These are phyloP conservation scores for Choristoneura fumiferana DNA, from an alignment of 1,140 invertebrate genomes.

Conservation along the genomic window DNA sequence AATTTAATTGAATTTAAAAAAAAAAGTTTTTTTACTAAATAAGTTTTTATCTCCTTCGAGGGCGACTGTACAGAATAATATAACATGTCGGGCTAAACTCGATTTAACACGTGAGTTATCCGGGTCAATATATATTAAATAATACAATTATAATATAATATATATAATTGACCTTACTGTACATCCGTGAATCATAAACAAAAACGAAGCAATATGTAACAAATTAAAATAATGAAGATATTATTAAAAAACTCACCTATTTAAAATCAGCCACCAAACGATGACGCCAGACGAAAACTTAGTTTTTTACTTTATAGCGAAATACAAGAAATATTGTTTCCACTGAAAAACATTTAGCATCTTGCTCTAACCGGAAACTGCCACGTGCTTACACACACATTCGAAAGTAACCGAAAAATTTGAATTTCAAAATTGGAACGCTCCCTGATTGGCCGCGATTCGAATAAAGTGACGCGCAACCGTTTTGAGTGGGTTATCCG, in stretches of 20 bases:
- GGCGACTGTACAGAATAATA: no score
- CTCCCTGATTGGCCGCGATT: constrained; percentile 20
- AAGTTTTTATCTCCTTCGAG: no score
- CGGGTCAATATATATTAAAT: no score
- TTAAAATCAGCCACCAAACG: neutral
- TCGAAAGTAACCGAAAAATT: neutral
- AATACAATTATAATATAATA: no score
- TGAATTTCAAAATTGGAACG: constrained; percentile 24
- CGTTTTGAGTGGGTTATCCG: constrained; percentile 2
- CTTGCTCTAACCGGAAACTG: constrained; percentile 21
- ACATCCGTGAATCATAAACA: neutral
- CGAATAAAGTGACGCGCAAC: constrained; percentile 37
- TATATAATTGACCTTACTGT: no score
- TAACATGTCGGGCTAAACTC: no score
- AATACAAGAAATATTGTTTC: constrained; percentile 36
- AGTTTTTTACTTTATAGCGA: constrained; percentile 30
- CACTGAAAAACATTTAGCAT: constrained; percentile 30
- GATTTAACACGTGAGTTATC: no score
- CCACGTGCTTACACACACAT: constrained; percentile 32
- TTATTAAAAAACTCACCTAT: constrained; percentile 18
- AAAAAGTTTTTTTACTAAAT: no score
- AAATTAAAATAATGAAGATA: no score
- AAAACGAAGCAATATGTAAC: neutral
- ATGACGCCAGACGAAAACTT: no score
- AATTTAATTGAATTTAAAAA: no score